These are phyloP conservation scores for Zoanthus sociatus DNA, from an alignment of 92 coral and sea anemone genomes.

Conservation along the genomic window DNA sequence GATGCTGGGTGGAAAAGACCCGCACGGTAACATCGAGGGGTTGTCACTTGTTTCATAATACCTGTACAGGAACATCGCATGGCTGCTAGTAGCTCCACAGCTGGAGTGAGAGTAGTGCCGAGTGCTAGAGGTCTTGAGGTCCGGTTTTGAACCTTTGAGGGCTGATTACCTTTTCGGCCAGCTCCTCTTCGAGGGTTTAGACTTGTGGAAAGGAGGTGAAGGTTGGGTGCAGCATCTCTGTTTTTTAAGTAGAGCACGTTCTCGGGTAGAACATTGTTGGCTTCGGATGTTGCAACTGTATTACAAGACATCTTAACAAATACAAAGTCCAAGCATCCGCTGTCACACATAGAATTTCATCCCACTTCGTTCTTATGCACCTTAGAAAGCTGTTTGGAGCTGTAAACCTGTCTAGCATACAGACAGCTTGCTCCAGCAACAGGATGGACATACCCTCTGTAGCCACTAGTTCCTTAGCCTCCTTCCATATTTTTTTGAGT, in stretches of 20 bases:
- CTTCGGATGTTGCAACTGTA: slow-evolving; percentile 53
- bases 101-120: slow-evolving; percentile 1
- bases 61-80: not conserved
- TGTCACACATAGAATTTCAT: slow-evolving; percentile 37
- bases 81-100: not conserved
- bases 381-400: slow-evolving; percentile 48
- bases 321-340: slow-evolving; percentile 27
- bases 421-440: slow-evolving; percentile 59
- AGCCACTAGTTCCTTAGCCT: slow-evolving; percentile 49
- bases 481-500: slow-evolving; percentile 49
- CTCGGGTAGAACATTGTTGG: slow-evolving; percentile 36
- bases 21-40: not conserved
- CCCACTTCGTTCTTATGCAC: slow-evolving; percentile 36
- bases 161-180: slow-evolving; percentile 41
- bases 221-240: slow-evolving; percentile 51
- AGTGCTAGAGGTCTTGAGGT: not conserved
- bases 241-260: slow-evolving; percentile 36
- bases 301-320: slow-evolving; percentile 45
- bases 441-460: slow-evolving; percentile 35
- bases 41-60: not conserved
- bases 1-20: not conserved
- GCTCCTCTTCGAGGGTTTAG: slow-evolving; percentile 44
- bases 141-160: slow-evolving; percentile 30
- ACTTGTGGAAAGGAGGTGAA: slow-evolving; percentile 42
- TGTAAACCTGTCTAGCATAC: slow-evolving; percentile 43